Percentiles rank a stretch among this genome's conserved stretches.
These are phyloP conservation scores for Folsomia manolachei DNA, from an alignment of 2,888 invertebrate genomes.

Conservation along the genomic window DNA sequence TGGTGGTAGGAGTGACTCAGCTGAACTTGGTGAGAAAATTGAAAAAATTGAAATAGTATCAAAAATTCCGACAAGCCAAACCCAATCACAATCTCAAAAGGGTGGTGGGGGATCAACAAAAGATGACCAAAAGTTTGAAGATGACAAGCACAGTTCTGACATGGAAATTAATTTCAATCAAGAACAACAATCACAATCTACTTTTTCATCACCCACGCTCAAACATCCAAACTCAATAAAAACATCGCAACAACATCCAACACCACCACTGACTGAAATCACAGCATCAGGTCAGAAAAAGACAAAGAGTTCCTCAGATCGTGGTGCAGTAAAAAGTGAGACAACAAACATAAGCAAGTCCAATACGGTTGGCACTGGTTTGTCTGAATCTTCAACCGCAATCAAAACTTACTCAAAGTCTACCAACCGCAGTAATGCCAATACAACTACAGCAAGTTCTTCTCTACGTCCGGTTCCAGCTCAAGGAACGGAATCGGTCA, in stretches of 20 bases:
- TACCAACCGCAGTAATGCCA: neutral
- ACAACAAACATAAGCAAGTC: constrained; percentile 23
- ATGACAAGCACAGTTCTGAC: constrained; percentile 1
- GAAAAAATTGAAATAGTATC: neutral
- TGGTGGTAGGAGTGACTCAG: constrained; percentile 7
- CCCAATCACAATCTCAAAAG: neutral
- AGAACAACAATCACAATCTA: constrained; percentile 3
- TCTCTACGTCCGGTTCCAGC: neutral
- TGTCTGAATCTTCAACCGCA: neutral
- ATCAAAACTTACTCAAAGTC: neutral
- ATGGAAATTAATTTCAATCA: constrained; percentile 13
- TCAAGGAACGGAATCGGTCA: constrained; percentile 57
- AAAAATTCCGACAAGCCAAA: neutral
- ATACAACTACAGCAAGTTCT: constrained; percentile 1
- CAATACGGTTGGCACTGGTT: neutral
- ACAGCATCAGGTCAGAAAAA: constrained; percentile 11
- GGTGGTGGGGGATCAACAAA: neutral
- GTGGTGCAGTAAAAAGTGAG: neutral
- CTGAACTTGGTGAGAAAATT: neutral
- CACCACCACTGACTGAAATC: neutral
- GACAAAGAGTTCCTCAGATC: constrained; percentile 34
- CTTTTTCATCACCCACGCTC: neutral
- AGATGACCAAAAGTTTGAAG: constrained; percentile 2
- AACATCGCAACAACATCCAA: neutral
- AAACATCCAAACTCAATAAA: neutral